phyloP scores from a whole-genome alignment of 2,113 vertebrate species.

The Phasianus colchicus region DNA sequence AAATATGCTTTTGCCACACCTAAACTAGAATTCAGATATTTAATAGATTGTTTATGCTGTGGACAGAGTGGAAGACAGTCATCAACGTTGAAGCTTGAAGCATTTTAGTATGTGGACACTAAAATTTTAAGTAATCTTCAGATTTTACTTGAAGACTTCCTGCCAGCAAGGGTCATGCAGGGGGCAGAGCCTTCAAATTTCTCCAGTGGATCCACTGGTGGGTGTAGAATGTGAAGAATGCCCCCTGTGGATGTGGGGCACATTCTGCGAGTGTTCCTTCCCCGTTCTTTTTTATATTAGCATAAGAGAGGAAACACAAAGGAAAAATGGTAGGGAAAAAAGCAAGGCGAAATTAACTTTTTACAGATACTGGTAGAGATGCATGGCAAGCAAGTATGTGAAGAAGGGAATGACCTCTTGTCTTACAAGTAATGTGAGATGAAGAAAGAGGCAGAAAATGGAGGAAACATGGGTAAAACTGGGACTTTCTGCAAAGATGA shows the following conservation, averaged over 20 bases:
- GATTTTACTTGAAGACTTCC: neutral
- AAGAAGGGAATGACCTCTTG: neutral
- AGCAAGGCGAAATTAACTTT: neutral
- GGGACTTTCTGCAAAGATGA: neutral
- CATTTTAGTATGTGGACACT: neutral
- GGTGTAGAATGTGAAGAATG: neutral
- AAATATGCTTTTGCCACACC: neutral
- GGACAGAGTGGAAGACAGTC: neutral
- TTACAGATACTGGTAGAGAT: neutral
- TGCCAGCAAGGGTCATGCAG: neutral
- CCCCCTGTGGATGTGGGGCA: neutral
- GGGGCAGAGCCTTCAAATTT: neutral
- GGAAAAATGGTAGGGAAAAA: neutral
- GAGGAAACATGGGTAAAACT: neutral
- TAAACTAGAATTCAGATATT: neutral
- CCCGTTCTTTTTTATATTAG: neutral
- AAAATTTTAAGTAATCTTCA: neutral
- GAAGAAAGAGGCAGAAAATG: neutral
- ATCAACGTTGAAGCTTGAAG: neutral
- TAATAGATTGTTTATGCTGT: neutral
- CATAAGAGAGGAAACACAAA: neutral
- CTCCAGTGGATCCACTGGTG: neutral
- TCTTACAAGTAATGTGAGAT: neutral
- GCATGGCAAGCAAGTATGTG: neutral
- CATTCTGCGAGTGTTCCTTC: neutral